Evolutionary conservation across 2,113 vertebrate genomes (phyloP).

Genomic region (Myiozetetes cayanensis): DNA sequence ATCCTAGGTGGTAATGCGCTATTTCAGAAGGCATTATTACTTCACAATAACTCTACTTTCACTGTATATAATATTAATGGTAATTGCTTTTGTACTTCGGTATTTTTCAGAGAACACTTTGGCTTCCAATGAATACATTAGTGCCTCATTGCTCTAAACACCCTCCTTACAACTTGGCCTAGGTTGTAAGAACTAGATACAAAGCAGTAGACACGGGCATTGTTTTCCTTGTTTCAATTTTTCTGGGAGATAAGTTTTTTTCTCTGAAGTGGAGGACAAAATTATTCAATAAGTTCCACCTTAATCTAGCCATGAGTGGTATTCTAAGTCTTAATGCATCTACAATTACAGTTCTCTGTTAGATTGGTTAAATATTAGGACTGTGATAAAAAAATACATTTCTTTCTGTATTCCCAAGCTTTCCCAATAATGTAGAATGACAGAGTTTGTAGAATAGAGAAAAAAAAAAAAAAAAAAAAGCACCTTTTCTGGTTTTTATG

Average conservation of each 20-base stretch:
- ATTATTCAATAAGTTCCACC: constrained; percentile 50
- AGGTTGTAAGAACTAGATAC: constrained; percentile 17
- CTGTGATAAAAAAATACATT: not conserved
- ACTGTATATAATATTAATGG: constrained; percentile 61
- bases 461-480: not conserved
- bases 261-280: constrained; percentile 35
- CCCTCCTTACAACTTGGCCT: constrained; percentile 44
- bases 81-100: constrained; percentile 67
- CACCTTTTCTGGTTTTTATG: not conserved
- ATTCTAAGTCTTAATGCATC: not conserved
- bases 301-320: not conserved
- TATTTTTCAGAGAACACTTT: constrained; percentile 52
- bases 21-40: constrained; percentile 34
- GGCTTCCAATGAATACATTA: constrained; percentile 59
- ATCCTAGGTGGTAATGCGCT: not conserved
- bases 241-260: constrained; percentile 28
- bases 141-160: constrained; percentile 40
- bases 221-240: constrained; percentile 27
- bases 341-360: not conserved
- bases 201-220: not conserved
- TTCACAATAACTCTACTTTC: constrained; percentile 45
- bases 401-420: not conserved
- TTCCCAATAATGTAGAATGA: not conserved
- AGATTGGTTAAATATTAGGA: not conserved
- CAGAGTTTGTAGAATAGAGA: not conserved